A percentile compares a stretch with the other conserved stretches of the same genome.
These are phyloP conservation scores for Catostomus latipinnis DNA, from an alignment of 2,797 vertebrate species.

Conservation along the genomic window DNA sequence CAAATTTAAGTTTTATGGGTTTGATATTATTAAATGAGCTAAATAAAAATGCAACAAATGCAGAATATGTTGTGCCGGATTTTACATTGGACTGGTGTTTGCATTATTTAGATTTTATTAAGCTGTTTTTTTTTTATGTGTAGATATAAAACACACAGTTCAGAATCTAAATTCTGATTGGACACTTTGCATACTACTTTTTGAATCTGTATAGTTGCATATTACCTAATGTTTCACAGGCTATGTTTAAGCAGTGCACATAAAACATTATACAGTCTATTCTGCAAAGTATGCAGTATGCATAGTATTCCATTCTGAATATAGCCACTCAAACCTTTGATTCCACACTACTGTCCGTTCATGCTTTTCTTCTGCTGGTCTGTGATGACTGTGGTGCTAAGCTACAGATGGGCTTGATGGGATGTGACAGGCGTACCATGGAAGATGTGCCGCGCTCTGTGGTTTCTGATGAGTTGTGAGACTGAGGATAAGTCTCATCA, in stretches of 20 bases:
- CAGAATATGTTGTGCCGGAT: background rate
- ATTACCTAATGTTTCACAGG: too few relatives aligned
- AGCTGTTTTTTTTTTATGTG: background rate
- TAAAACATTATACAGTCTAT: too few relatives aligned
- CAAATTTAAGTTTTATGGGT: background rate
- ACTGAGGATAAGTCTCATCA: slow-evolving; percentile 30
- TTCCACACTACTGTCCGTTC: background rate
- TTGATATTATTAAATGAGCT: background rate
- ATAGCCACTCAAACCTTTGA: background rate
- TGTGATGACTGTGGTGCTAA: slow-evolving; percentile 1
- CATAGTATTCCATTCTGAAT: too few relatives aligned
- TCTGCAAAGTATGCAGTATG: too few relatives aligned
- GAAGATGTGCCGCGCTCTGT: slow-evolving; percentile 4
- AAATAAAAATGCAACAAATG: background rate
- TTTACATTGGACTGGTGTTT: background rate
- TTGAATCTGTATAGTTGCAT: too few relatives aligned
- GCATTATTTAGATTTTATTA: background rate
- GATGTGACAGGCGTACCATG: slow-evolving; percentile 1
- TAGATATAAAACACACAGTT: background rate
- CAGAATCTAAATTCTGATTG: too few relatives aligned
- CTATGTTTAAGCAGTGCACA: too few relatives aligned
- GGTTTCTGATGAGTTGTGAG: slow-evolving; percentile 31
- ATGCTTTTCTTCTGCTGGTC: slow-evolving; percentile 4
- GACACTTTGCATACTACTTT: too few relatives aligned
- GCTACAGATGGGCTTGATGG: slow-evolving; percentile 2